phyloP scores from a whole-genome alignment of 2,888 invertebrate genomes.

The Erpobdella octoculata region DNA sequence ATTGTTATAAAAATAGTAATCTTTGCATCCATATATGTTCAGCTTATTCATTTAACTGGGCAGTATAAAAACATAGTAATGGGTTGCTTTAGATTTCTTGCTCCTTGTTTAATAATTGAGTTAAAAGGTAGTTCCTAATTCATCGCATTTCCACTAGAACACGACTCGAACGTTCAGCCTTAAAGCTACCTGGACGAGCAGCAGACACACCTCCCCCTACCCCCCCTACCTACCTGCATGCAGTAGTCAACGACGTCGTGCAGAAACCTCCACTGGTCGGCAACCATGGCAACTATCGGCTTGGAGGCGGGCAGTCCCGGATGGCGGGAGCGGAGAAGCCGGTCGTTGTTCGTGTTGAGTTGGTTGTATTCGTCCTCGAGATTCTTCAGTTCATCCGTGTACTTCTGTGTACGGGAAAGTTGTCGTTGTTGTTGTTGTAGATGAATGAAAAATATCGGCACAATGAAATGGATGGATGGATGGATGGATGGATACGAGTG shows the following conservation, averaged over 20 bases:
- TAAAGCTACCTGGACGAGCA: not conserved
- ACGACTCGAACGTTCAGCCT: too few relatives aligned
- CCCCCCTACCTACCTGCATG: slow-evolving; percentile 13
- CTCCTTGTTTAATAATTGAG: too few relatives aligned
- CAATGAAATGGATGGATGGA: too few relatives aligned
- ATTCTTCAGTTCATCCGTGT: not conserved
- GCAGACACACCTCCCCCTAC: not conserved
- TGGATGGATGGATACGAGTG: not conserved
- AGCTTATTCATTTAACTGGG: too few relatives aligned
- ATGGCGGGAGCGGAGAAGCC: slow-evolving; percentile 7
- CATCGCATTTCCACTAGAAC: too few relatives aligned
- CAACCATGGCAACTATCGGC: not conserved
- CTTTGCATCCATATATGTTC: not conserved
- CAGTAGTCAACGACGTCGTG: slow-evolving; percentile 20
- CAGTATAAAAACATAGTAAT: too few relatives aligned
- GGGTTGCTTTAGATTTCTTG: too few relatives aligned
- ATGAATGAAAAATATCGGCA: too few relatives aligned
- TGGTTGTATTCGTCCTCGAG: not conserved
- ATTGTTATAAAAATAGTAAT: not conserved
- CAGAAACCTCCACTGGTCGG: not conserved
- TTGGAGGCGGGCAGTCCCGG: not conserved
- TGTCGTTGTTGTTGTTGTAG: too few relatives aligned
- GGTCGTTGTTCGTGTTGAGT: not conserved
- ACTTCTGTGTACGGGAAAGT: too few relatives aligned
- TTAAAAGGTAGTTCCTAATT: too few relatives aligned